Conservation (phyloP, 2,888 invertebrate species). For the Agrilus cyanescens region DNA sequence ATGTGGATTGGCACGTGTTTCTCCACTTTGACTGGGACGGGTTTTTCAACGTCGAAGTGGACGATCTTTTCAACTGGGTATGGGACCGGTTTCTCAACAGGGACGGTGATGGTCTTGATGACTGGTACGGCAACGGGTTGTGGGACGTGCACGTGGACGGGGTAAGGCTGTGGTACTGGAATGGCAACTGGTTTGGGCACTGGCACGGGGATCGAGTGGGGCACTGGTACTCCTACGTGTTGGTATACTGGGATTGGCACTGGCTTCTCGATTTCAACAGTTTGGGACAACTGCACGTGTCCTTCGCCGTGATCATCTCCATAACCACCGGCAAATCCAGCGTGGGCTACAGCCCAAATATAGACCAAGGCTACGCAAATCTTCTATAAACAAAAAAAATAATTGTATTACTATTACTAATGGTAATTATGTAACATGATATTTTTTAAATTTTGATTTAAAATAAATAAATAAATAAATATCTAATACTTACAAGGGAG, state of each 20-base stretch:
- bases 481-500: too few species aligned
- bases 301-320: slow-evolving; percentile 16
- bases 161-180: slow-evolving; percentile 56
- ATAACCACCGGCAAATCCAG: slow-evolving; percentile 26
- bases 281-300: slow-evolving; percentile 44
- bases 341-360: slow-evolving; percentile 27
- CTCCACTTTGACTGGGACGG: slow-evolving; percentile 55
- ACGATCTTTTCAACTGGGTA: slow-evolving; percentile 56
- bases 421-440: too few species aligned
- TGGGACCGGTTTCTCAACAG: slow-evolving; percentile 61
- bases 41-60: slow-evolving; percentile 54
- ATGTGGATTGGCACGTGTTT: slow-evolving; percentile 58
- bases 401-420: too few species aligned
- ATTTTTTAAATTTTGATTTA: too few species aligned
- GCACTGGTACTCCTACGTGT: slow-evolving; percentile 37
- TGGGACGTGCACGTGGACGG: slow-evolving; percentile 55
- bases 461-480: too few species aligned
- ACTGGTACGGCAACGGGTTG: slow-evolving; percentile 58
- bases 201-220: slow-evolving; percentile 44
- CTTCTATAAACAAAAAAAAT: slow-evolving; percentile 19
- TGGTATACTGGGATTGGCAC: slow-evolving; percentile 43
- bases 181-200: slow-evolving; percentile 57
- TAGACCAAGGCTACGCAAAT: slow-evolving; percentile 27
- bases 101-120: slow-evolving; percentile 54
- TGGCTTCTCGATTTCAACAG: slow-evolving; percentile 56